Evolutionary conservation across 2,113 vertebrate genomes (phyloP).

Genomic region (Pterocles gutturalis): DNA sequence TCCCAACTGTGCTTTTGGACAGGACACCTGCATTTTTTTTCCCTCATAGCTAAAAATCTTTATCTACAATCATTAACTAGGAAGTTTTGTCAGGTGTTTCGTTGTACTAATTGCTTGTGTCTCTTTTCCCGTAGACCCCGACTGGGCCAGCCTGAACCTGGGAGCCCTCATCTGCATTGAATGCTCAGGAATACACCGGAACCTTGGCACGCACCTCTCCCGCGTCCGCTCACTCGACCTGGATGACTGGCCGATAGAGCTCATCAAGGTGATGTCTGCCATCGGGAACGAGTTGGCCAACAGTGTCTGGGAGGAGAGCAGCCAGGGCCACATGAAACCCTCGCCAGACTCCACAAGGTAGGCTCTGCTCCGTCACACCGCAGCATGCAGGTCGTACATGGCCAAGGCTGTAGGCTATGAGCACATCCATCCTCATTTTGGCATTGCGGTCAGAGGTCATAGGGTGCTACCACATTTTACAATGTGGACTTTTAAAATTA

Average conservation of each 20-base stretch:
- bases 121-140: slow-evolving; percentile 80
- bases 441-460: not conserved
- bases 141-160: slow-evolving; percentile 97
- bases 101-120: not conserved
- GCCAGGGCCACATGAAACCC: slow-evolving; percentile 90
- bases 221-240: slow-evolving; percentile 95
- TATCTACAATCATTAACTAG: not conserved
- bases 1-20: not conserved
- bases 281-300: slow-evolving; percentile 97
- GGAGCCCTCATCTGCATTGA: slow-evolving; percentile 98
- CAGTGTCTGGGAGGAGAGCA: slow-evolving; percentile 92
- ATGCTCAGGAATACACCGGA: slow-evolving; percentile 97
- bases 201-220: slow-evolving; percentile 95
- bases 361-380: not conserved
- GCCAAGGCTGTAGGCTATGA: not conserved
- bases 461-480: not conserved
- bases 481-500: not conserved
- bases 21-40: not conserved
- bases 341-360: slow-evolving; percentile 91
- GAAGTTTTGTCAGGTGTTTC: accelerated
- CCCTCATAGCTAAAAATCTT: accelerated
- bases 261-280: slow-evolving; percentile 94
- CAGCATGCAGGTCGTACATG: accelerated
- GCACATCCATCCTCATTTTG: not conserved
- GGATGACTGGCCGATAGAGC: slow-evolving; percentile 96